Percentiles rank a stretch among this genome's conserved stretches.
Conservation (phyloP, 2,888 invertebrate species). For the Rhopalosiphum nymphaeae region DNA sequence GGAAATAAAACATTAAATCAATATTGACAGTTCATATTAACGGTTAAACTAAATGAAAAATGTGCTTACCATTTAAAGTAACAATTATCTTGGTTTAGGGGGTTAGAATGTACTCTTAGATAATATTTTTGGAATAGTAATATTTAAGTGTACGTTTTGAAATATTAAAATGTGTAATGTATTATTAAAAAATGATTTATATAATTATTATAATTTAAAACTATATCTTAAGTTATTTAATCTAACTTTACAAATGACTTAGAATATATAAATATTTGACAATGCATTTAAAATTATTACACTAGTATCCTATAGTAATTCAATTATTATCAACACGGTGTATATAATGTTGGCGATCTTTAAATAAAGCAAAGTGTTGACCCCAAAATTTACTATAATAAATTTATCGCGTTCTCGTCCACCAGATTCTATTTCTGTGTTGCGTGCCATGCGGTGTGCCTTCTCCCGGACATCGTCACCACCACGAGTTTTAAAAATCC, state of each 20-base stretch:
- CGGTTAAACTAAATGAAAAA: background rate
- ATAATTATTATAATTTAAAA: background rate
- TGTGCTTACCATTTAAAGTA: background rate
- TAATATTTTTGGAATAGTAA: background rate
- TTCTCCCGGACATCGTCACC: conserved; percentile 56
- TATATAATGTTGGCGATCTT: conserved; percentile 59
- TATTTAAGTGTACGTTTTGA: background rate
- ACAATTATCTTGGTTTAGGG: background rate
- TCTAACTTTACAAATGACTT: background rate
- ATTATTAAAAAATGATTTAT: background rate
- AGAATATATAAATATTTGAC: background rate
- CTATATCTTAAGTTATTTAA: background rate
- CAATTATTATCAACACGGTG: conserved; percentile 48
- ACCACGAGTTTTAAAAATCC: conserved; percentile 40
- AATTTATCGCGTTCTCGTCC: conserved; percentile 63
- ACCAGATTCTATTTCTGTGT: conserved; percentile 63
- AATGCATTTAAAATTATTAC: background rate
- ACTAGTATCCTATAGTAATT: background rate
- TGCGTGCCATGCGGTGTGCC: conserved; percentile 51
- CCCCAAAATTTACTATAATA: conserved; percentile 64
- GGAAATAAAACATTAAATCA: background rate
- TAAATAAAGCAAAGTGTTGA: conserved; percentile 62
- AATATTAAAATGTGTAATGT: background rate
- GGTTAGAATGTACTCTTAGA: background rate
- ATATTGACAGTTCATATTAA: conserved; percentile 15